Evolutionary conservation across 2,888 invertebrate genomes (phyloP), one percentile per base, ranked within the genome.

Genomic region (Branchellion lobata): DNA sequence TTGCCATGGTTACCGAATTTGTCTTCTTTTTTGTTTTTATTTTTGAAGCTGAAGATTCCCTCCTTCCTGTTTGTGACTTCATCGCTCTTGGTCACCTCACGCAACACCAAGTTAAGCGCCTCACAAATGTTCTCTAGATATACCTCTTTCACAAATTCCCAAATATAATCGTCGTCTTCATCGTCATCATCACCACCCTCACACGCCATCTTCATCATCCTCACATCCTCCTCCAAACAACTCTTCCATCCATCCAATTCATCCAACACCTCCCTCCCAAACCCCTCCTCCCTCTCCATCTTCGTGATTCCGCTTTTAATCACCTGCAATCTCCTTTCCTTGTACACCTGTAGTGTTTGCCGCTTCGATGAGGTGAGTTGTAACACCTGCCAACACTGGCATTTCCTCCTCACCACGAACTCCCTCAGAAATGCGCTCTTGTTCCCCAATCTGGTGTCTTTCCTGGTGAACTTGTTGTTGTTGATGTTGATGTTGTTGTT

Each of bases 401-500:
- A 57, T n/a, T 61, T 71, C 3, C 33, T 5, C 27, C 71, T 71
- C 11, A 31, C 3, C 2, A 3, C 24, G 24, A 31, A n/a, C 3
- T 40, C 34, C 27, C 18, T n/a, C 18, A 8, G 11, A 21, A 34
- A 27, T 21, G n/a, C 36, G 11, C n/a, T 71, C 33, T n/a, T n/a
- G n/a, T n/a, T n/a, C n/a, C n/a, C n/a, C n/a, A n/a, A n/a, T n/a
- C n/a, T n/a, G n/a, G n/a, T n/a, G n/a, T n/a, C n/a, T n/a, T n/a
- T n/a, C n/a, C 5, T 5, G 29, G n/a, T 29, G 18, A 69, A 14
- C 29, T 0, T 11, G 18, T 69, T 11, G 34, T 24, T n/a, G n/a
- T 14, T 71, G 72, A 31, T 31, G 72, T 33, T 71, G 72, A 27
- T 71, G 27, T 71, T 31, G 72, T n/a, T 71, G 31, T 71, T 11